Evolutionary conservation across 2,888 invertebrate species (phyloP), one percentile per base, ranked within the genome.

Genomic region (Hydraecia micacea): DNA sequence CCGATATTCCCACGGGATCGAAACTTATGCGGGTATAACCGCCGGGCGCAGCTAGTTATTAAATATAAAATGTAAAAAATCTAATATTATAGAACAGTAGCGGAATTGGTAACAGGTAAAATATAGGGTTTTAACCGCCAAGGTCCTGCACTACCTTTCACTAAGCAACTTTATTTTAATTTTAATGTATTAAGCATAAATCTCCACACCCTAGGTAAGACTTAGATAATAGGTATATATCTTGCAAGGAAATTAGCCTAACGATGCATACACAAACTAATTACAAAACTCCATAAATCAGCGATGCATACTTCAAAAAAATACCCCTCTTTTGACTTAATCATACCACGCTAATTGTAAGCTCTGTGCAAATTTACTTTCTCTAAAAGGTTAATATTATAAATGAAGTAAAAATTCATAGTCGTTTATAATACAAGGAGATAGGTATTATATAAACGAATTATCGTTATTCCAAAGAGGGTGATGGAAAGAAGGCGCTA

Each of bases 401-500:
- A 87, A 88, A 88, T 90, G 75, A 88, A 86, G 74, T 75, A 86
- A 89, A 87, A 89, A 85, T 86, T 86, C 86, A 85, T 86, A 88
- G 87, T 88, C 89, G 89, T 90, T 90, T 89, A 90, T 90, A 87
- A 90, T 84, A 86, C 86, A 85, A 81, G 77, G 77, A 80, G 79
- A 87, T 89, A 86, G 79, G 90, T 88, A 87, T 89, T 84, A 81
- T 86, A 89, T 90, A 90, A 93, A 92, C 89, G 92, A 93, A 93
- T 94, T 93, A 93, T 93, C 91, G 89, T 90, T 91, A 90, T 89
- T 88, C 86, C 75, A 39, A 81, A 86, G 89, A 86, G 83, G 89
- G 86, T 89, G 92, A 90, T 88, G 89, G 90, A 88, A 91, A 90
- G 90, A 91, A 94, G 94, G 91, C 91, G 93, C 89, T 93, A 91